Conservation (phyloP, 2,113 vertebrate species). For the Gadus macrocephalus region DNA sequence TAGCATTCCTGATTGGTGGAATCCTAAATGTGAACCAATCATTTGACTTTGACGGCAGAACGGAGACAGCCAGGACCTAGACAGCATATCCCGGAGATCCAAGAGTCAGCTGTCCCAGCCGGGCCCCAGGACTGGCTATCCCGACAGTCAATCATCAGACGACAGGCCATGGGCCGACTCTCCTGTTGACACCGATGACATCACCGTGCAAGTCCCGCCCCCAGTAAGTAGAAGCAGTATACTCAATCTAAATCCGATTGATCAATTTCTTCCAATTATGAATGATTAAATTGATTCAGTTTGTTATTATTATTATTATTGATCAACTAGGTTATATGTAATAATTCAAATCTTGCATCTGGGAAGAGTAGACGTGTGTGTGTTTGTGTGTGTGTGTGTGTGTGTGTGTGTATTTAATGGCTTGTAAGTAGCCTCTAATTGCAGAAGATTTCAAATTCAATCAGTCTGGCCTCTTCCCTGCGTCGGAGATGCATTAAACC, state of each 20-base stretch:
- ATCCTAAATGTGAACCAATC: background rate
- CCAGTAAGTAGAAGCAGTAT: constrained; percentile 69
- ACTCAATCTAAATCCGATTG: too few species aligned
- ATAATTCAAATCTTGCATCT: too few species aligned
- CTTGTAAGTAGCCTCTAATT: constrained; percentile 9
- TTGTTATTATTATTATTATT: background rate
- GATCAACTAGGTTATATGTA: background rate
- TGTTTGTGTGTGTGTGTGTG: too few species aligned
- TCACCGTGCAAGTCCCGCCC: constrained; percentile 79
- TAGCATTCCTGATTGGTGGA: background rate
- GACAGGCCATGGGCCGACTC: constrained; percentile 74
- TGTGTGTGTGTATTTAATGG: background rate
- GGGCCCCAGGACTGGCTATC: constrained; percentile 71
- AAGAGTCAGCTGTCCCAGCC: constrained; percentile 72
- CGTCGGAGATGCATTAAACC: background rate
- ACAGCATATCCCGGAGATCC: constrained; percentile 70
- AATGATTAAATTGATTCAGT: background rate
- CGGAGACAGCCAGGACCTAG: constrained; percentile 79
- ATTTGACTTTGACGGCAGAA: constrained; percentile 67
- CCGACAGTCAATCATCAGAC: constrained; percentile 68
- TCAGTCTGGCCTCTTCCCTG: background rate
- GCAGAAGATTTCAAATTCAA: constrained; percentile 23
- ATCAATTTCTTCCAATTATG: background rate
- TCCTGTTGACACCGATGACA: constrained; percentile 77
- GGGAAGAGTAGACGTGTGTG: too few species aligned